Base-by-base conservation (phyloP, 2,113 vertebrate genomes). In the Podilymbus podiceps region DNA sequence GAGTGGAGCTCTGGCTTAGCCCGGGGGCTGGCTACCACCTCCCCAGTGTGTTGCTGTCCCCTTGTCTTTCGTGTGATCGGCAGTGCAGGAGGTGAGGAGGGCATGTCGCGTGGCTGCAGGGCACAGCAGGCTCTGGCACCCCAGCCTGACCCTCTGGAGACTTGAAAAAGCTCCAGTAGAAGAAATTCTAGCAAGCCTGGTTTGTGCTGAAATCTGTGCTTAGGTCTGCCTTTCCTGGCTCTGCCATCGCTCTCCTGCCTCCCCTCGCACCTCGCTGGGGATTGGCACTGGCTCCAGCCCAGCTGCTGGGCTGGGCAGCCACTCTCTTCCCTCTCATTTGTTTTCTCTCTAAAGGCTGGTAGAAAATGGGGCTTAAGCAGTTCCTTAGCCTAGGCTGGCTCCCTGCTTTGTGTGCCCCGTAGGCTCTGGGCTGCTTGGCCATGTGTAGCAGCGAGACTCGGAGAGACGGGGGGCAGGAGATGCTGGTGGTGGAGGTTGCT, bases 71-170 rank as follows among this genome's bases (percentile, higher is more conserved):
- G 0, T 46, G 56, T 82, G 64, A 28, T 40, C 52, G 0, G 2
- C 0, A 3, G 53, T 24, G 38, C 67, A 40, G 84, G 49, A 50
- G 47, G 12, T 14, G 35, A 68, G 74, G 53, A 16, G 62, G 9
- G 19, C 19, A 16, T 0, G 2, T 27, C 0, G 4, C 7, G 9
- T 0, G 0, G 67, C 42, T 64, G 30, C 1, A 1, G 64, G 46
- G 22, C 30, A 42, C 46, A n/a, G 64, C 80, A 50, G 44, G 53
- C 49, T 86, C 58, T 6, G 4, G 8, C 46, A 42, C 4, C 11
- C 27, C 71, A 76, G 31, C 53, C 49, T 64, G 53, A 28, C 15
- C 31, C 62, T 88, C 28, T 2, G 2, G 64, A 89, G 49, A 13
- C 59, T 49, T 42, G 74, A 28, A 38, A 25, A 75, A 25, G 15